These are phyloP conservation scores for Marisa cornuarietis DNA, from an alignment of 1,140 invertebrate genomes.

Conservation along the genomic window DNA sequence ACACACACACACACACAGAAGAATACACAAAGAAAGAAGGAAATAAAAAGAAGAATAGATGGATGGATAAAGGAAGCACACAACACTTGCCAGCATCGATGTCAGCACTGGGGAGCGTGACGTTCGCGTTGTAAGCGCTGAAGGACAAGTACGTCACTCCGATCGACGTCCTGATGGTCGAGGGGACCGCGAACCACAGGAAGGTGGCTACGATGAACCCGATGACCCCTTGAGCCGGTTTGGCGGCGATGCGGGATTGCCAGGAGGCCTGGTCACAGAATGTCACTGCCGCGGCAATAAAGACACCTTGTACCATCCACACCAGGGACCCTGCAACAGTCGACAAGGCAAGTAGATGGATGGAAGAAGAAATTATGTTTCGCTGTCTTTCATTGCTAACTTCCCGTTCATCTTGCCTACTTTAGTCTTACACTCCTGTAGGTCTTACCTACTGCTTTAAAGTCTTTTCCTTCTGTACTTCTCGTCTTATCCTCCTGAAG, in stretches of 20 bases:
- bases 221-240: slow-evolving; percentile 55
- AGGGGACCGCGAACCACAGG: slow-evolving; percentile 65
- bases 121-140: slow-evolving; percentile 35
- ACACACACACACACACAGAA: not conserved
- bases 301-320: slow-evolving; percentile 28
- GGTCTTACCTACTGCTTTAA: too few species aligned
- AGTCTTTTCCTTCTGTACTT: too few species aligned
- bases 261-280: slow-evolving; percentile 66
- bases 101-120: slow-evolving; percentile 36
- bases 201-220: slow-evolving; percentile 61
- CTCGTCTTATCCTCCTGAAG: too few species aligned
- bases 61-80: not conserved
- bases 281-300: slow-evolving; percentile 55
- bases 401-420: too few species aligned
- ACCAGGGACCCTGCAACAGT: not conserved
- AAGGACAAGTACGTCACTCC: slow-evolving; percentile 51
- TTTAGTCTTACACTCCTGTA: too few species aligned
- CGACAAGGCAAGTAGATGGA: not conserved
- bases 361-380: not conserved
- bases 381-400: not conserved
- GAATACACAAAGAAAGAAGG: not conserved
- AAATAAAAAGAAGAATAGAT: too few species aligned
- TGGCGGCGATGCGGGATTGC: slow-evolving; percentile 62
- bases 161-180: slow-evolving; percentile 57
- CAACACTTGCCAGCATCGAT: slow-evolving; percentile 52